Base-by-base conservation (phyloP, 2,797 vertebrate species). In the Phalloptychus januarius region DNA sequence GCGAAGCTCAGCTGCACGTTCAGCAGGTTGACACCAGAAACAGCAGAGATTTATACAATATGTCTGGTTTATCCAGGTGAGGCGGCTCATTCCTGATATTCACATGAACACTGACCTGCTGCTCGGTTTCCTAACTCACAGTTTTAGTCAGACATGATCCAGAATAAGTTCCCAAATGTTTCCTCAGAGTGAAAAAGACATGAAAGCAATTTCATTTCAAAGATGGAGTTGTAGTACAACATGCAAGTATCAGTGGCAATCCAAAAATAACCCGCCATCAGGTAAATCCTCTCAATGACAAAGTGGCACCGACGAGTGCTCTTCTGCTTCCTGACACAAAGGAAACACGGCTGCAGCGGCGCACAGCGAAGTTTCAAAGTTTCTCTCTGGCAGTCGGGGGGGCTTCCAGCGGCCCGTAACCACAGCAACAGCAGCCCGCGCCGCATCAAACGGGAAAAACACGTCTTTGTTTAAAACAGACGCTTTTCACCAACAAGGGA, bases 371-470 rank as follows among this genome's bases (percentile, higher is more conserved):
- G 54, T 72, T 77, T 76, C n/a, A 81, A 88, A 86, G 83, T 86
- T 93, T 86, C 93, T 83, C 46, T 79, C 82, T 44, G 56, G 83
- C 78, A 88, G 90, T 86, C 88, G 77, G 84, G 56, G 81, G 63
- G 81, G 88, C 85, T 91, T 85, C 91, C 88, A 90, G 79, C 84
- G 88, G 90, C 86, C 88, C 91, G 92, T 93, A 91, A 92, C 93
- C 94, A 95, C 82, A 87, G 92, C 93, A 94, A 93, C 92, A 88
- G 90, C 91, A 87, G 85, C 77, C 67, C 1, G 87, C 88, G 88
- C 88, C 87, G 88, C 89, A 88, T 90, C 82, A 88, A 90, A 92
- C 75, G 70, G 81, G 7, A 23, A 23, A 92, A 88, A 88, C 82
- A 89, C 77, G 78, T 36, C 83, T 92, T 90, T 90, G 82, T 88